A percentile compares a stretch with the other conserved stretches of the same genome.
Conservation (phyloP, 2,888 invertebrate genomes). For the Catocala sponsa region DNA sequence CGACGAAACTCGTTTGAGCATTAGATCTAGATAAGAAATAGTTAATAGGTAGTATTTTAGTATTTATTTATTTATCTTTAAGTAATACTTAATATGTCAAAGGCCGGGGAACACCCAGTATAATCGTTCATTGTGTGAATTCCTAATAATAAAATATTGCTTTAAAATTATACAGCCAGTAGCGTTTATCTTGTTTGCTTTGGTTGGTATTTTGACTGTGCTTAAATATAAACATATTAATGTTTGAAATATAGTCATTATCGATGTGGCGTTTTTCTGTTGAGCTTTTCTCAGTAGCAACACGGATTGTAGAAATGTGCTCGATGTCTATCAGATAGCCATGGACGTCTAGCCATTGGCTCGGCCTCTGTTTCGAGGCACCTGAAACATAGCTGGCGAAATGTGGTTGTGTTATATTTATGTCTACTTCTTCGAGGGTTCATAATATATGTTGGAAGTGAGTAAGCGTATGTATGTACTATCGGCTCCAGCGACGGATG, state of each 20-base stretch:
- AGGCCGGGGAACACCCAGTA: constrained; percentile 30
- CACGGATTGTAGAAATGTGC: no score
- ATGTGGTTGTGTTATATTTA: no score
- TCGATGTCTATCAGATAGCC: no score
- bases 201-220: neutral
- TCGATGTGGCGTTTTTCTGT: no score
- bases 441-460: no score
- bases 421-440: no score
- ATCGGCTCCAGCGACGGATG: no score
- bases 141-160: constrained; percentile 37
- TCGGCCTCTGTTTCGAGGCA: no score
- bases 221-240: neutral
- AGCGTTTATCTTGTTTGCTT: constrained; percentile 24
- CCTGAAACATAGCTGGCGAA: no score
- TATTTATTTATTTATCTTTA: constrained; percentile 42
- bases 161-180: constrained; percentile 25
- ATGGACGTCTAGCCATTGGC: no score
- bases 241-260: neutral
- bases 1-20: constrained; percentile 23
- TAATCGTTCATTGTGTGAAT: constrained; percentile 32
- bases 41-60: constrained; percentile 25
- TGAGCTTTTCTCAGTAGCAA: no score
- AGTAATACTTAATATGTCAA: constrained; percentile 38
- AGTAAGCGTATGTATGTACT: no score
- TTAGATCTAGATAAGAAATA: constrained; percentile 37